Evolutionary conservation across 2,888 invertebrate species (phyloP).

Genomic region (Melanargia galathea): DNA sequence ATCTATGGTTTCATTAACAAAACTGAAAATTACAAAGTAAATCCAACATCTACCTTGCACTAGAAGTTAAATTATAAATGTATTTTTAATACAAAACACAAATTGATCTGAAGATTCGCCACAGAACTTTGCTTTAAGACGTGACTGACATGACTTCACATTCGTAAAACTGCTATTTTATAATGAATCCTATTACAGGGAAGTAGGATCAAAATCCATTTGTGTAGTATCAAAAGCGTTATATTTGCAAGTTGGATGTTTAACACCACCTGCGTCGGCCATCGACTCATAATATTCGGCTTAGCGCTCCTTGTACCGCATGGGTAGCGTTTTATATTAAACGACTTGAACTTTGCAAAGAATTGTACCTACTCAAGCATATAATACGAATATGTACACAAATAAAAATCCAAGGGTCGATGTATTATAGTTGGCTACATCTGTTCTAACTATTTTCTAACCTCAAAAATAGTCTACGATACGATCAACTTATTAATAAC

Average conservation of each 20-base stretch:
- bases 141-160: slow-evolving; percentile 44
- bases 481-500: too few relatives aligned
- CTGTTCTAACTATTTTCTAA: too few relatives aligned
- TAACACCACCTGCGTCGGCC: slow-evolving; percentile 76
- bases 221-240: slow-evolving; percentile 28
- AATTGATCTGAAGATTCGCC: slow-evolving; percentile 35
- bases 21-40: background rate
- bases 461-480: too few relatives aligned
- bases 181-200: slow-evolving; percentile 16
- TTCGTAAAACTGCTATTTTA: slow-evolving; percentile 55
- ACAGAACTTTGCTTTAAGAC: slow-evolving; percentile 38
- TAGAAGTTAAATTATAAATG: too few relatives aligned
- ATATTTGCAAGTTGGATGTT: slow-evolving; percentile 67
- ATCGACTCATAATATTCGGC: slow-evolving; percentile 83
- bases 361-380: slow-evolving; percentile 6
- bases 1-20: background rate
- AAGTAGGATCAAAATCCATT: slow-evolving; percentile 40
- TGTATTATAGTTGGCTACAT: background rate
- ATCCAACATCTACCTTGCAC: background rate
- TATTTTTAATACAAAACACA: background rate
- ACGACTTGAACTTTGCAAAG: slow-evolving; percentile 49
- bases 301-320: slow-evolving; percentile 62
- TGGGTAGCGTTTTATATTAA: slow-evolving; percentile 50
- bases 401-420: slow-evolving; percentile 24
- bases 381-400: slow-evolving; percentile 28